Percentiles rank a stretch among this genome's conserved stretches.
Conservation (phyloP, 2,797 vertebrate genomes). For the Chanos chanos region DNA sequence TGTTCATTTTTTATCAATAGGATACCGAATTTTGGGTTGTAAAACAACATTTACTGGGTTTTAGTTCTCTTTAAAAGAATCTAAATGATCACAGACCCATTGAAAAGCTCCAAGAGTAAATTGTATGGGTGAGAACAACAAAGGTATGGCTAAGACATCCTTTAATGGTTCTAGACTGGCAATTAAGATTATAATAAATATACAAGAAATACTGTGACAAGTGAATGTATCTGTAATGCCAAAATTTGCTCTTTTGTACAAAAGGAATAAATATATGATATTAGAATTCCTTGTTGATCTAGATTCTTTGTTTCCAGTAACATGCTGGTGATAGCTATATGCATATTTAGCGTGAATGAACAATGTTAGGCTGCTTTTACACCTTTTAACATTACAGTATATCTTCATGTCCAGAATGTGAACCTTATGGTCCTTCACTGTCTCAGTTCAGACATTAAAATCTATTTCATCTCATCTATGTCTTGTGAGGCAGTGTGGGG, state of each 20-base stretch:
- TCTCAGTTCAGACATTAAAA: too few relatives aligned
- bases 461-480: conserved; percentile 23
- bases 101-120: neutral
- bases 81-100: neutral
- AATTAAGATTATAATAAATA: conserved; percentile 47
- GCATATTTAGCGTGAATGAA: too few relatives aligned
- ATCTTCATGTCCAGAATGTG: too few relatives aligned
- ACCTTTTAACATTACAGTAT: too few relatives aligned
- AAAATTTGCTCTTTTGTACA: conserved; percentile 73
- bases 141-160: conserved; percentile 49
- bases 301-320: neutral
- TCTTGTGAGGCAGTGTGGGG: neutral
- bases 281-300: conserved; percentile 41
- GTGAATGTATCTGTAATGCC: conserved; percentile 90
- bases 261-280: conserved; percentile 58
- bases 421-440: too few relatives aligned
- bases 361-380: too few relatives aligned
- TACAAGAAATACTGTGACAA: conserved; percentile 75
- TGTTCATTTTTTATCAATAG: conserved; percentile 62
- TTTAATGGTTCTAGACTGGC: conserved; percentile 53
- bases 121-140: conserved; percentile 12
- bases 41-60: conserved; percentile 24
- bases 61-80: conserved; percentile 12
- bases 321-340: neutral
- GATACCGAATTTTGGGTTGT: conserved; percentile 74